These are phyloP conservation scores for Oryzias sinensis DNA, from an alignment of 2,797 vertebrate species.

Conservation along the genomic window DNA sequence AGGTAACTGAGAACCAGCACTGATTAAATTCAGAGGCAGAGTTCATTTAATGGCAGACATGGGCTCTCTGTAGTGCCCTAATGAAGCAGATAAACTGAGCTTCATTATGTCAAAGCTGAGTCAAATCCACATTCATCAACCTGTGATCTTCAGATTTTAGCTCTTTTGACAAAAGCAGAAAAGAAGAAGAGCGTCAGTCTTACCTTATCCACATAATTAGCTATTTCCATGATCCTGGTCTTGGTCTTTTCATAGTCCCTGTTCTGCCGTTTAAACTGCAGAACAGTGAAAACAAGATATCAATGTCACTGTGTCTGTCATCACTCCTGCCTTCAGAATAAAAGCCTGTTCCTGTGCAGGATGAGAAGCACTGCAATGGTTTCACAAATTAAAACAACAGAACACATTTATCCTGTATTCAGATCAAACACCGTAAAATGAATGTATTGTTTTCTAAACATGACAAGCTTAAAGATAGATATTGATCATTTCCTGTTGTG, in stretches of 20 bases:
- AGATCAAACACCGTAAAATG: too few relatives aligned
- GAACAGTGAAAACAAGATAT: slow-evolving; percentile 23
- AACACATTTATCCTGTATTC: too few relatives aligned
- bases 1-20: slow-evolving; percentile 7
- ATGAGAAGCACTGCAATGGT: neutral
- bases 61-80: slow-evolving; percentile 1
- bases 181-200: slow-evolving; percentile 26
- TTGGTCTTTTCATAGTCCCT: slow-evolving; percentile 86
- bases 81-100: slow-evolving; percentile 12
- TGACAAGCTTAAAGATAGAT: too few relatives aligned
- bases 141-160: slow-evolving; percentile 23
- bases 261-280: slow-evolving; percentile 87
- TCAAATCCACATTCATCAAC: slow-evolving; percentile 1
- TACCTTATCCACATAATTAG: slow-evolving; percentile 96
- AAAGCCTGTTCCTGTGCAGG: neutral
- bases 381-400: too few relatives aligned
- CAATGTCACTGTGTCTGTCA: slow-evolving; percentile 11
- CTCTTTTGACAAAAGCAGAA: slow-evolving; percentile 4
- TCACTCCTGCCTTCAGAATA: neutral
- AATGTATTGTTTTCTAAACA: too few relatives aligned
- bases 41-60: slow-evolving; percentile 4
- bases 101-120: neutral
- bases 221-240: slow-evolving; percentile 89
- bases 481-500: too few relatives aligned
- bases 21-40: slow-evolving; percentile 20